phyloP scores from a whole-genome alignment of 2,797 vertebrate genomes.

The Buphagus erythrorhynchus region DNA sequence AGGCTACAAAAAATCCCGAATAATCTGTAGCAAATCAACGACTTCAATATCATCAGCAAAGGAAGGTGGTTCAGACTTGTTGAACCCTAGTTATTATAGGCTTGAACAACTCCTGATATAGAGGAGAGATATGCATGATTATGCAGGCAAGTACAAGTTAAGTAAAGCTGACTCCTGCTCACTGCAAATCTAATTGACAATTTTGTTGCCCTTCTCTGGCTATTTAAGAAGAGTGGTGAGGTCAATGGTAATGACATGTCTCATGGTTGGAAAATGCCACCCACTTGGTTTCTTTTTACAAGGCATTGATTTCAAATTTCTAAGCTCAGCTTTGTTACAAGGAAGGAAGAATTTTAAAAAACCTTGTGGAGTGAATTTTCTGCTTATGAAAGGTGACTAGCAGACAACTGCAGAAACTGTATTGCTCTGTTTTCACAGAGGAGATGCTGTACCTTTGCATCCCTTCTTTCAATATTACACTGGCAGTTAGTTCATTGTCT shows the following conservation, averaged over 20 bases:
- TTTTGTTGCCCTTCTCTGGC: conserved; percentile 79
- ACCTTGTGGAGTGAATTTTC: background rate
- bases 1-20: conserved; percentile 55
- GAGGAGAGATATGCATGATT: conserved; percentile 75
- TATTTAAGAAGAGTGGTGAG: conserved; percentile 79
- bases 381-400: conserved; percentile 5
- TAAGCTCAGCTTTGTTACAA: conserved; percentile 69
- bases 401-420: background rate
- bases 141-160: conserved; percentile 70
- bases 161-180: conserved; percentile 66
- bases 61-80: conserved; percentile 75
- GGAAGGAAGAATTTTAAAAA: conserved; percentile 15
- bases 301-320: conserved; percentile 72
- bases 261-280: conserved; percentile 72
- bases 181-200: conserved; percentile 80
- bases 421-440: background rate
- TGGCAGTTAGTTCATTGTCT: background rate
- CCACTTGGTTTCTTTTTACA: conserved; percentile 67
- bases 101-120: conserved; percentile 71
- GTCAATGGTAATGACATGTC: conserved; percentile 78
- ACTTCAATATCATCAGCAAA: conserved; percentile 69
- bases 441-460: background rate
- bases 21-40: conserved; percentile 70
- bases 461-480: background rate
- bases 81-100: conserved; percentile 76